These are phyloP conservation scores for Fukomys damarensis DNA, from an alignment of 2,113 vertebrate species.

Conservation along the genomic window DNA sequence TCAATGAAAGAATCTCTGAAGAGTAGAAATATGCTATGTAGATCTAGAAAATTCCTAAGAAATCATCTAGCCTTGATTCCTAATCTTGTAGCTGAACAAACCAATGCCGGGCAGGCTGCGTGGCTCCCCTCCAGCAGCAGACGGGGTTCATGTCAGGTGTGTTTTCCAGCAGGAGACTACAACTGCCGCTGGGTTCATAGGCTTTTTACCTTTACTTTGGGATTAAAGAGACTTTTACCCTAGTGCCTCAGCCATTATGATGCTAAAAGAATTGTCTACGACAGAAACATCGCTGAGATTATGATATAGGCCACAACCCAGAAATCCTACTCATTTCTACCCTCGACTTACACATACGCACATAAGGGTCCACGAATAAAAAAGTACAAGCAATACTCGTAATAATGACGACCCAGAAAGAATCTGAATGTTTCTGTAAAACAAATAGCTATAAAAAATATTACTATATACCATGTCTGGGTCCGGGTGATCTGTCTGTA, in stretches of 20 bases:
- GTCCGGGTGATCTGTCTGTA: neutral
- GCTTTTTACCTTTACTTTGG: neutral
- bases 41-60: neutral
- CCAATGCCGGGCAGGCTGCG: neutral
- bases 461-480: neutral
- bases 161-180: conserved; percentile 20
- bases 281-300: neutral
- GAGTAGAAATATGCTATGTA: neutral
- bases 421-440: neutral
- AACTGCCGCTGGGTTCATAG: neutral
- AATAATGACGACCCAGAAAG: conserved; percentile 25
- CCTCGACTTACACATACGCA: neutral
- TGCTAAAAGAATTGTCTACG: neutral
- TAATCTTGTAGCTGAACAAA: neutral
- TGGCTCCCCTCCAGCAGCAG: neutral
- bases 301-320: neutral
- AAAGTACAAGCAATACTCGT: neutral
- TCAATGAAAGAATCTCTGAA: neutral
- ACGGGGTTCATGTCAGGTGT: neutral
- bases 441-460: neutral
- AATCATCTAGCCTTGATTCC: neutral
- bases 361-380: neutral
- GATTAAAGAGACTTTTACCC: neutral
- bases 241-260: neutral
- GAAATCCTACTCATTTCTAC: neutral